A percentile compares a stretch with the other conserved stretches of the same genome.
phyloP scores from a whole-genome alignment of 2,888 invertebrate genomes.

The Megaustenia siamemsis region DNA sequence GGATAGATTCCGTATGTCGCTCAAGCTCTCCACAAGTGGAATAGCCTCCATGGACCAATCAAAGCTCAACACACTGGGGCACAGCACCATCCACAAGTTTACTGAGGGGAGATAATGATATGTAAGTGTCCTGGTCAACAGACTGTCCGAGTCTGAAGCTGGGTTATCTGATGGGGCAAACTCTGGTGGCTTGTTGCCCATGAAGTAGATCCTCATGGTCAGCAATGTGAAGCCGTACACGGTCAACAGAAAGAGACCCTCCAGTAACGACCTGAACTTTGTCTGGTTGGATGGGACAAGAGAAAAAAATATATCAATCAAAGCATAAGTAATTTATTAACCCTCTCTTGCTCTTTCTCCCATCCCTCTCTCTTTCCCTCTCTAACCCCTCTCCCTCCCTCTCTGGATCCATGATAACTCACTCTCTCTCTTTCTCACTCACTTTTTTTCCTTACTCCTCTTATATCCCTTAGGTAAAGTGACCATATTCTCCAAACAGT shows the following conservation, averaged over 20 bases:
- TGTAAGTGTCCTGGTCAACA: slow-evolving; percentile 91
- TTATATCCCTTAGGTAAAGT: no score
- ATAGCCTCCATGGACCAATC: slow-evolving; percentile 99
- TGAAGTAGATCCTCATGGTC: slow-evolving; percentile 88
- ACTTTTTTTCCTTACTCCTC: no score
- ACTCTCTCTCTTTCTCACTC: no score
- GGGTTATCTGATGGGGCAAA: slow-evolving; percentile 98
- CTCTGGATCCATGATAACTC: no score
- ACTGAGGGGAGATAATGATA: slow-evolving; percentile 94
- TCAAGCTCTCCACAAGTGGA: slow-evolving; percentile 88
- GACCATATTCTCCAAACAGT: no score
- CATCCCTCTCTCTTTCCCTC: no score
- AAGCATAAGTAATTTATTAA: no score
- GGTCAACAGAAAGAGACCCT: slow-evolving; percentile 82
- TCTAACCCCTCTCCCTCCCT: no score
- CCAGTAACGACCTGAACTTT: slow-evolving; percentile 61
- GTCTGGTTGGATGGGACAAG: slow-evolving; percentile 39
- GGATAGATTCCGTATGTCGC: slow-evolving; percentile 89
- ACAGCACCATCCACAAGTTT: slow-evolving; percentile 92
- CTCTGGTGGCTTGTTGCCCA: slow-evolving; percentile 86
- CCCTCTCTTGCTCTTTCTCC: no score
- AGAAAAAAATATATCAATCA: background rate
- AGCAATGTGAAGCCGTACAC: slow-evolving; percentile 86
- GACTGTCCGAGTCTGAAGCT: slow-evolving; percentile 90
- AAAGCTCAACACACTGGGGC: slow-evolving; percentile 93